Evolutionary conservation across 1,140 invertebrate species (phyloP), one percentile per base, ranked within the genome.

Genomic region (Drosophila elegans): DNA sequence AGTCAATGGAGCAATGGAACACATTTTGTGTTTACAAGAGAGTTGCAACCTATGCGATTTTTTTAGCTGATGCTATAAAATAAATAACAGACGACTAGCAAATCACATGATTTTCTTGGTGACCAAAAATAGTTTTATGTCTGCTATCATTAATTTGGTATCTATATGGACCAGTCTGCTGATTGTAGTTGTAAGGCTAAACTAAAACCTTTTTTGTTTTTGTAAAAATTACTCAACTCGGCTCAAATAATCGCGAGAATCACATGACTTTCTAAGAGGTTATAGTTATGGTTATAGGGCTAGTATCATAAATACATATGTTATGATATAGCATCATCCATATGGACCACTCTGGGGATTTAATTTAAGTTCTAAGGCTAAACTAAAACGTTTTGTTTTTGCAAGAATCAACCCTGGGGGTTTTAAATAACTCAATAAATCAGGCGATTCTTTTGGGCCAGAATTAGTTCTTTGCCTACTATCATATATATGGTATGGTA

Each of bases 121-220:
- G 29, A 16, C 46, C 3, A 51, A 16, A 68, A 64, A 68, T 68
- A 68, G 60, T 52, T 38, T 12, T 51, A 16, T 16, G 27, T 10
- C 32, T 49, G 32, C 4, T 12, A 27, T 36, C 49, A 13, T 52
- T 36, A 52, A 52, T 52, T 32, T 36, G 49, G 32, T 51, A 34
- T 64, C 48, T 45, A 68, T 68, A 64, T 64, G 49, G 7, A 51
- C 53, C 45, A 11, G 63, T 61, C 64, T 80, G 9, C n/a, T 4
- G 9, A 13, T 13, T 51, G 29, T 34, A 34, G 48, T n/a, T 48
- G 1, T 29, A 10, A 13, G 21, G 21, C 44, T 49, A 49, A 13
- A 49, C 46, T 1, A 46, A 12, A 46, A 6, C 5, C 16, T 3
- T 25, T 3, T 25, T 46, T 48, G 13, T 44, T 4, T 4, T 44